Evolutionary conservation across 1,140 invertebrate species (phyloP), one percentile per base, ranked within the genome.

Genomic region (Macrocentrus cingulum): DNA sequence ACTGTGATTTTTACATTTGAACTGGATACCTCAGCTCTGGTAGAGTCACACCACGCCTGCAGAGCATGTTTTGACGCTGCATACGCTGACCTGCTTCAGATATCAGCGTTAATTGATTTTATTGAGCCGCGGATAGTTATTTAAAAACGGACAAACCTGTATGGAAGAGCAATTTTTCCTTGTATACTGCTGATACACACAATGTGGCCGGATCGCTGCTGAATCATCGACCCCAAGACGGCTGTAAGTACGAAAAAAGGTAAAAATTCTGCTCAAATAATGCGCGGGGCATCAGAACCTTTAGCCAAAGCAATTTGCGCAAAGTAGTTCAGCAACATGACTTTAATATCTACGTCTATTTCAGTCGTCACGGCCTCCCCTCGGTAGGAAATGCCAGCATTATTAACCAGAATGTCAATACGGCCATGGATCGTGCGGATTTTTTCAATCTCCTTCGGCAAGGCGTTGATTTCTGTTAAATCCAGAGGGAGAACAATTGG

Each of bases 321-420:
- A 83, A 98, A 95, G 80, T 95, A 98, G 81, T 98, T 98, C 1
- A 96, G 87, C 20, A 86, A 75, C 95, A 98, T 98, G 13, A 98
- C 82, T 84, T 90, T 88, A 44, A 88, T 82, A 79, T 96, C 88
- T 22, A 98, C 91, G 70, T 91, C 87, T n/a, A 94, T 70, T 36
- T 85, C 80, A 2, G 95, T 97, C 41, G 88, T 81, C 15, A 86
- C 59, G 50, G 91, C 87, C 64, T 85, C 82, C 5, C 94, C 94
- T 68, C 96, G 80, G 63, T 90, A 87, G 42, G 91, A 91, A 46
- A 95, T 84, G 0, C 95, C 95, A 45, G 90, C 94, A 85, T 97
- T 97, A 72, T 97, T 97, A 15, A 98, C 86, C 2, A 98, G 75
- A 68, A 97, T 89, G 81, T 98, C 94, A 58, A 97, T 85, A 56